phyloP scores from a whole-genome alignment of 2,113 vertebrate genomes.

The Psammodynastes pulverulentus region DNA sequence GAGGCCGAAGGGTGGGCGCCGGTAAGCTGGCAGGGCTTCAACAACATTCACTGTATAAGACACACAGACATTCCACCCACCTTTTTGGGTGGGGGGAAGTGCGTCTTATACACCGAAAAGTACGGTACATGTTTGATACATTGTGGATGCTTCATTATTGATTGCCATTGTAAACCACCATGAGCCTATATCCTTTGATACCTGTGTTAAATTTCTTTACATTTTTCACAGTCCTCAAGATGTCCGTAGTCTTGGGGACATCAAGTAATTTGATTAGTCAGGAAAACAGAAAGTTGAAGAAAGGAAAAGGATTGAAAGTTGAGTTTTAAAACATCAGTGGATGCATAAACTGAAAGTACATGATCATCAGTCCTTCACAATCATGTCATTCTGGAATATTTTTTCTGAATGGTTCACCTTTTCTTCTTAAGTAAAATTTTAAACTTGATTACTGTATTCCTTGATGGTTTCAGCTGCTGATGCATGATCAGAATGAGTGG shows the following conservation, averaged over 20 bases:
- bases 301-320: not conserved
- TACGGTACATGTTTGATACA: not conserved
- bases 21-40: too few species aligned
- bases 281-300: not conserved
- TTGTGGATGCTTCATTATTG: not conserved
- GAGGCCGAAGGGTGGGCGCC: too few species aligned
- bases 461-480: constrained; percentile 79
- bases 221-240: not conserved
- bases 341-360: not conserved
- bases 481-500: constrained; percentile 90
- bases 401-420: not conserved
- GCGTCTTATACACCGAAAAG: too few species aligned
- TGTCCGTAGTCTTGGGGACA: not conserved
- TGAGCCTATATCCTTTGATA: not conserved
- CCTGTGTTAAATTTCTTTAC: not conserved
- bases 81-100: too few species aligned
- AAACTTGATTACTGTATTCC: not conserved
- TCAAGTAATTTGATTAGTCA: not conserved
- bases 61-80: too few species aligned
- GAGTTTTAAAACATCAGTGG: not conserved
- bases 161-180: not conserved
- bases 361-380: not conserved
- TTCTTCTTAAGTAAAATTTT: not conserved
- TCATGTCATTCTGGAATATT: not conserved
- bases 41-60: too few species aligned